Base-by-base conservation (phyloP, 2,888 invertebrate genomes). In the Schizotus pectinicornis region DNA sequence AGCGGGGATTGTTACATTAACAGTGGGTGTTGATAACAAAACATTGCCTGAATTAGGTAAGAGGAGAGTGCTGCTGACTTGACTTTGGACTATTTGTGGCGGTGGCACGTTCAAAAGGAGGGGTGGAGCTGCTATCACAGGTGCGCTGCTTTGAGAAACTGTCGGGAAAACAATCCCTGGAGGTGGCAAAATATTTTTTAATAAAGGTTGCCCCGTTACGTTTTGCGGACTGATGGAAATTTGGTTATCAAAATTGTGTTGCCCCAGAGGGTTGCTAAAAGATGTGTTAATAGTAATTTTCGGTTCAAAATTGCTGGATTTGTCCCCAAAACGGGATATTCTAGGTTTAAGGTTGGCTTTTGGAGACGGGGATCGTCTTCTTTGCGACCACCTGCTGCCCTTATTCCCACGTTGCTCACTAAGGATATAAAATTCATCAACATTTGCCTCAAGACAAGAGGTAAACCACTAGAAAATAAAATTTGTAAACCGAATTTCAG, bases 231-330 rank as follows among this genome's bases (percentile, higher is more conserved):
- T 73, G 12, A 74, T 53, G 9, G 67, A 45, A 49, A 66, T 64
- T 41, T 68, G 67, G 31, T 46, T 46, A 32, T 63, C 64, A 52
- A 53, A 65, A 33, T 51, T 60, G 7, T 53, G 62, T 31, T 56
- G 54, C 37, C 51, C 51, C 14, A 50, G n/a, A 73, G 71, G 49
- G 57, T 67, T 71, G 56, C 61, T 70, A 52, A 74, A 78, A 6
- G 77, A 71, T 6, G 77, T 75, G 51, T 72, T 75, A 38, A 78
- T 77, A 52, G 76, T 77, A 36, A 79, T 79, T 64, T 77, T 79
- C 39, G 72, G 75, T 64, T 79, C 78, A 55, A 71, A 74, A 45
- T 61, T 66, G 1, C 68, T 56, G n/a, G 60, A 57, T 62, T 75
- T 77, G 13, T 78, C 78, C 12, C 72, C 74, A 63, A 79, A 79